These are phyloP conservation scores for Parazoanthus atlanticus DNA, from an alignment of 92 coral and sea anemone species.

Conservation along the genomic window DNA sequence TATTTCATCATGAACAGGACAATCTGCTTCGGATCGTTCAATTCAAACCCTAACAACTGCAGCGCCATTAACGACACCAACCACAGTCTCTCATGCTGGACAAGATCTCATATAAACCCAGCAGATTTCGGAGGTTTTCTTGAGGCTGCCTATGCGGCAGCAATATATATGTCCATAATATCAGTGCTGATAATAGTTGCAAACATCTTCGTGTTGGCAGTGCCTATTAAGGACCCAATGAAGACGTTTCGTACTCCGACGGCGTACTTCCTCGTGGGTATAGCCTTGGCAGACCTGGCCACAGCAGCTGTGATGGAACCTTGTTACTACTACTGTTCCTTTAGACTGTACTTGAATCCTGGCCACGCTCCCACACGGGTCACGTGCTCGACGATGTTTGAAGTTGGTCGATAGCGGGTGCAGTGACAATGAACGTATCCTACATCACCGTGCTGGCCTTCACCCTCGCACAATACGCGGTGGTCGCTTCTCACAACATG, in stretches of 20 bases:
- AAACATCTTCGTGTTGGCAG: neutral
- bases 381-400: neutral
- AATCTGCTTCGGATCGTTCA: neutral
- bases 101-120: neutral
- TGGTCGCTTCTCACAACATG: neutral
- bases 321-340: slow-evolving; percentile 2
- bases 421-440: neutral
- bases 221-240: neutral
- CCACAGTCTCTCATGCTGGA: neutral
- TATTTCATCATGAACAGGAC: neutral
- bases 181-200: neutral
- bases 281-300: neutral
- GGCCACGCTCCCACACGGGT: neutral
- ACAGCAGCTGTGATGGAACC: slow-evolving; percentile 22
- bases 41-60: neutral
- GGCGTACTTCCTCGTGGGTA: neutral
- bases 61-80: neutral
- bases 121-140: neutral
- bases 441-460: neutral
- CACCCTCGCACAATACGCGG: slow-evolving; percentile 2
- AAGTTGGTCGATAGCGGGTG: neutral
- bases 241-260: slow-evolving; percentile 23
- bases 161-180: neutral
- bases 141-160: neutral
- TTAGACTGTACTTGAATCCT: slow-evolving; percentile 1